Conservation (phyloP, 2,888 invertebrate genomes). For the Pristionchus arcanus region DNA sequence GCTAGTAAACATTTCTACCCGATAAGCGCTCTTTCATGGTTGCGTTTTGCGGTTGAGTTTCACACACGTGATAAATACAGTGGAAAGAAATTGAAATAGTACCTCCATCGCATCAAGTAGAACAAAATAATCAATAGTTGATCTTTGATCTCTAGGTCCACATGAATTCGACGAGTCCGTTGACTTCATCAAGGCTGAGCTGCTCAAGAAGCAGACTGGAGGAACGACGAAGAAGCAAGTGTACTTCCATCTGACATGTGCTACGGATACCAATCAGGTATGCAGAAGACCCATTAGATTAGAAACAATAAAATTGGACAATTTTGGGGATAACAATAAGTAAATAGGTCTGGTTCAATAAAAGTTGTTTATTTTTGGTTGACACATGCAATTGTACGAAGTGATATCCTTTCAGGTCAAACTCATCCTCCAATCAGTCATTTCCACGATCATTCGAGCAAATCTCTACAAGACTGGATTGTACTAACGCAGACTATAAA, state of each 20-base stretch:
- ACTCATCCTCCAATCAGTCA: conserved; percentile 76
- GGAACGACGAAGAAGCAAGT: conserved; percentile 71
- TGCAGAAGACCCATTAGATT: not conserved
- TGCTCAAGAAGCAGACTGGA: conserved; percentile 72
- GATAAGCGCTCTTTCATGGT: conserved; percentile 9
- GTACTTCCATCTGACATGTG: conserved; percentile 76
- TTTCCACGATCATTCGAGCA: conserved; percentile 77
- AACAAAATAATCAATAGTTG: not conserved
- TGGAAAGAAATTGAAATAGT: not conserved
- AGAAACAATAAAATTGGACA: no score
- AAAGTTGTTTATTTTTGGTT: no score
- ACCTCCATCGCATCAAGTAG: not conserved
- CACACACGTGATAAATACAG: not conserved
- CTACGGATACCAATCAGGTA: conserved; percentile 76
- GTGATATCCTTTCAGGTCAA: conserved; percentile 64
- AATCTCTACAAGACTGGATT: conserved; percentile 78
- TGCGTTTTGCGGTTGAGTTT: not conserved
- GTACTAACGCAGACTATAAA: conserved; percentile 63
- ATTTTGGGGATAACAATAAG: no score
- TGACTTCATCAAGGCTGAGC: conserved; percentile 72
- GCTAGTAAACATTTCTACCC: not conserved
- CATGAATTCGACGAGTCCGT: conserved; percentile 74
- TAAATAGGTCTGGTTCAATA: no score
- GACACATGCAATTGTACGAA: no score
- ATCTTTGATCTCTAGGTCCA: conserved; percentile 64